A percentile compares a stretch with the other conserved stretches of the same genome.
Evolutionary conservation across 2,888 invertebrate genomes (phyloP).

Genomic region (Bellardia pandia): DNA sequence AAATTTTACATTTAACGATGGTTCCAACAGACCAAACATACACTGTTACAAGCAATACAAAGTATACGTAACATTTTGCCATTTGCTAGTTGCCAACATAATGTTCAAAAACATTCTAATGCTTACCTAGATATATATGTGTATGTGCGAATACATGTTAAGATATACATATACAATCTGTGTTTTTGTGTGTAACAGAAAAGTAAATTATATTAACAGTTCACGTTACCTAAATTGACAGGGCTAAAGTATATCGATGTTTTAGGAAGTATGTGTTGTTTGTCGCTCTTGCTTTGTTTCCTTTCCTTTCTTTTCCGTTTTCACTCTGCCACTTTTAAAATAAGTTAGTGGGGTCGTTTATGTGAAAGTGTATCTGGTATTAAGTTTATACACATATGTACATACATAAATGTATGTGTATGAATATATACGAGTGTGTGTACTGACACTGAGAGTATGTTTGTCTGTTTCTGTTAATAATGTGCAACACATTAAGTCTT

Average conservation of each 20-base stretch:
- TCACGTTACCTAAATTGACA: constrained; percentile 81
- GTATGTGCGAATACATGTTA: constrained; percentile 3
- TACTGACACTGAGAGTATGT: constrained; percentile 1
- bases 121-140: background rate
- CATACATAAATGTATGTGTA: too few relatives aligned
- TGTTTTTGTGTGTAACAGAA: constrained; percentile 12
- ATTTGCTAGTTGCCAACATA: constrained; percentile 28
- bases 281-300: constrained; percentile 37
- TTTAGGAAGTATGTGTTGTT: constrained; percentile 44
- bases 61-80: constrained; percentile 26
- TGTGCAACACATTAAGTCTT: constrained; percentile 81
- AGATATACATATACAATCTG: background rate
- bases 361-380: constrained; percentile 25
- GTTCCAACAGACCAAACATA: background rate
- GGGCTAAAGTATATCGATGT: constrained; percentile 82
- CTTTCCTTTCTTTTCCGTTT: background rate
- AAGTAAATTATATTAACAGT: constrained; percentile 79
- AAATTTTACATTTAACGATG: background rate
- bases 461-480: constrained; percentile 55
- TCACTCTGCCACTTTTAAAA: constrained; percentile 10
- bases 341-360: constrained; percentile 40
- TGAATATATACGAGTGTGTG: too few relatives aligned
- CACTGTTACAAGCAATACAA: background rate
- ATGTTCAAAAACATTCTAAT: constrained; percentile 14
- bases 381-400: background rate